Evolutionary conservation across 2,888 invertebrate species (phyloP).

Genomic region (Eupsilia transversa): DNA sequence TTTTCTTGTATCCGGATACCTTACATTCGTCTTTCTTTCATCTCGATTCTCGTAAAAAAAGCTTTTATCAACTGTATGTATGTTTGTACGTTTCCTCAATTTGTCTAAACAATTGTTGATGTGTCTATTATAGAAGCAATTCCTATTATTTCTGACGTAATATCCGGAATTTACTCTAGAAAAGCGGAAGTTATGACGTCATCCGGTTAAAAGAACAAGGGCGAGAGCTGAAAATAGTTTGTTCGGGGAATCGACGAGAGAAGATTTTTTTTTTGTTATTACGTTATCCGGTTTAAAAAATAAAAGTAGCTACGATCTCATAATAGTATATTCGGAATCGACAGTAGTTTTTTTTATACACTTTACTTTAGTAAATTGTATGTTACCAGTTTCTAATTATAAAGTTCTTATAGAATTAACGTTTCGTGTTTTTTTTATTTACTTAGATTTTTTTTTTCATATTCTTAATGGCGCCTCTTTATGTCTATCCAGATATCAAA

Average conservation of each 20-base stretch:
- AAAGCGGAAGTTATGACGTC: constrained; percentile 3
- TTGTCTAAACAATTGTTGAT: constrained; percentile 40
- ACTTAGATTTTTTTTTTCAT: too few species aligned
- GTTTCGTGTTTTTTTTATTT: too few species aligned
- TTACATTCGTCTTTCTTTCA: constrained; percentile 49
- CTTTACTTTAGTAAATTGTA: too few species aligned
- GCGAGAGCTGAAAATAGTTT: background rate
- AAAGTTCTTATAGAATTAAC: too few species aligned
- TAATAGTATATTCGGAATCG: too few species aligned
- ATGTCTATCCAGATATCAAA: too few species aligned
- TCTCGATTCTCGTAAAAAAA: constrained; percentile 45
- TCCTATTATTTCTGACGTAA: constrained; percentile 34
- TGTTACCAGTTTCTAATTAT: too few species aligned
- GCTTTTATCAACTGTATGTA: constrained; percentile 31
- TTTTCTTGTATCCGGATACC: constrained; percentile 34
- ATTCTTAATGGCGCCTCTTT: too few species aligned
- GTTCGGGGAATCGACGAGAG: background rate
- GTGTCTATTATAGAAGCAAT: constrained; percentile 26
- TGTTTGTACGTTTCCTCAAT: constrained; percentile 23
- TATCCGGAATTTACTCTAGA: background rate
- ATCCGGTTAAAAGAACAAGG: background rate
- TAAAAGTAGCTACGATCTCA: too few species aligned
- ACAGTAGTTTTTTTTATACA: too few species aligned
- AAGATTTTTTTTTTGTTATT: too few species aligned
- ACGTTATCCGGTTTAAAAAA: too few species aligned